Base-by-base conservation (phyloP, 35 echinoderm and acorn worm genomes). In the Eucidaris tribuloides region DNA sequence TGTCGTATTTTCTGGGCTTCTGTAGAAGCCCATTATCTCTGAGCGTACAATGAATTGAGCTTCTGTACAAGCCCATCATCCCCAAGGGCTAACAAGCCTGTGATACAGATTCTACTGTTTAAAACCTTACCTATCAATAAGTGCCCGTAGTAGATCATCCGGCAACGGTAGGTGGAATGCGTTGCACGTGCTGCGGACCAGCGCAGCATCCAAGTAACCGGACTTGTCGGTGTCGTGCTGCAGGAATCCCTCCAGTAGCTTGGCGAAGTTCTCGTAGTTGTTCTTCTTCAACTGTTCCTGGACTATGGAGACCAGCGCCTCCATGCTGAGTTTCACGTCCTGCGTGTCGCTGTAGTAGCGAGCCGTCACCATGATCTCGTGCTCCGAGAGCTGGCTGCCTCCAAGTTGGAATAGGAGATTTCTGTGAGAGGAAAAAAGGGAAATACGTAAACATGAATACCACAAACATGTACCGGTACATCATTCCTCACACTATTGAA, bases 261-360 rank as follows among this genome's bases (percentile, higher is more conserved):
- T 93, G 50, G 66, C 45, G 65, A 99, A 99, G 65, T 93, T 99
- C 80, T 99, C 96, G 88, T 93, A 99, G 83, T 87, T 90, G 83
- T 79, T 82, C 57, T 92, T 92, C 45, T 87, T 88, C 23, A 99
- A 87, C 41, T 99, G 96, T 49, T 99, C 90, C 59, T 99, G 96
- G 18, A 76, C 86, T 18, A 99, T 90, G 20, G 96, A 85, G 28
- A 93, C 96, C 42, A 99, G 79, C 0, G 82, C 83, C 40, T 89
- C 86, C 9, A 93, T 45, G 78, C 84, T 86, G 37, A 99, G 46
- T 49, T 86, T 99, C 36, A 82, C 79, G 48, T 99, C 96, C 46
- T 93, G 86, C 5, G 79, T 99, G 83, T 99, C 91, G 38, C 96
- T 93, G 87, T 93, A 99, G 72, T 87, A 87, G 4, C 96, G 80